Percentiles rank a stretch among this genome's conserved stretches.
These are phyloP conservation scores for Dromiciops gliroides DNA, from an alignment of 2,113 vertebrate genomes.

Conservation along the genomic window DNA sequence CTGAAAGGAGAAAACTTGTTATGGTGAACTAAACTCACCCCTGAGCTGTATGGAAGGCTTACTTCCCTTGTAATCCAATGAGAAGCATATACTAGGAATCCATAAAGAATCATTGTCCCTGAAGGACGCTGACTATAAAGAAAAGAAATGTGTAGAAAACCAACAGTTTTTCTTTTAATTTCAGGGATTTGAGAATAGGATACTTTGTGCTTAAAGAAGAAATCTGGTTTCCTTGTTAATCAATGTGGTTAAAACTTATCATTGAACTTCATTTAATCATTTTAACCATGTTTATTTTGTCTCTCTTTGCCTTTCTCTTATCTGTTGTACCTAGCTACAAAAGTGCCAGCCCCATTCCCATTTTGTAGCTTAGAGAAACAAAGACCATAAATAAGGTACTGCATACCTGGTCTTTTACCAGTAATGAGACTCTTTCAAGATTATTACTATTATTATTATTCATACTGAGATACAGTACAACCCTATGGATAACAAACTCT, in stretches of 20 bases:
- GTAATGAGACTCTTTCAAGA: too few species aligned
- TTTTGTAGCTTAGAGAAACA: not conserved
- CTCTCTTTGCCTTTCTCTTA: not conserved
- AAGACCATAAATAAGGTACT: too few species aligned
- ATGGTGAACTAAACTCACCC: constrained; percentile 22
- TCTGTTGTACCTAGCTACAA: not conserved
- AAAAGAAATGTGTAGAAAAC: not conserved
- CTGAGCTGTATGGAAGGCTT: not conserved
- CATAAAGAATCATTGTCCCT: not conserved
- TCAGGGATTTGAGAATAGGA: not conserved
- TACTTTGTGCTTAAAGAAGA: not conserved
- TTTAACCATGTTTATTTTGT: not conserved
- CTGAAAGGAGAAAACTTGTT: constrained; percentile 36
- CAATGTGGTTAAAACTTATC: not conserved
- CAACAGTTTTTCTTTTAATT: not conserved
- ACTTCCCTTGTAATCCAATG: not conserved
- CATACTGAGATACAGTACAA: too few species aligned
- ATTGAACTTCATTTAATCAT: not conserved
- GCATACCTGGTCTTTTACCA: too few species aligned
- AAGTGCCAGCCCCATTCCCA: not conserved
- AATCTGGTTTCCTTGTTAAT: not conserved
- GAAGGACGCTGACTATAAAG: not conserved
- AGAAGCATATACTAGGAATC: not conserved
- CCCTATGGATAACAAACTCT: not conserved
- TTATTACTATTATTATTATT: too few species aligned